phyloP scores from a whole-genome alignment of 2,113 vertebrate species.

The Hucho hucho region DNA sequence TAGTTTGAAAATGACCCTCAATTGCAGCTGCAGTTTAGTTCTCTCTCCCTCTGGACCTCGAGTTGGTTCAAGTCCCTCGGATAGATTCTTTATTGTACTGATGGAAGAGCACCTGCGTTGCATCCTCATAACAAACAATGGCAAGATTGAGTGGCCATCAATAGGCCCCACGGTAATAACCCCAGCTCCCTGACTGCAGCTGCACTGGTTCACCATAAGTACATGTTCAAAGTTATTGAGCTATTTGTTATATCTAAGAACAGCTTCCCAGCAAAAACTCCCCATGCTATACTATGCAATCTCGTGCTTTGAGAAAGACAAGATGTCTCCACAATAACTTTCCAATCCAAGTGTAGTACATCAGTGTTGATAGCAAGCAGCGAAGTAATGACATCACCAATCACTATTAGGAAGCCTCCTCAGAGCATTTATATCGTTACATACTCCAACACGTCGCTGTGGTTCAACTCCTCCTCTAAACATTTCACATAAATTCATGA shows the following conservation, averaged over 20 bases:
- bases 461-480: slow-evolving; percentile 37
- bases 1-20: too few species aligned
- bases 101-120: slow-evolving; percentile 55
- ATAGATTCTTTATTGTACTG: too few species aligned
- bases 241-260: slow-evolving; percentile 40
- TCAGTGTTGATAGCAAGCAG: slow-evolving; percentile 37
- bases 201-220: slow-evolving; percentile 52
- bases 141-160: slow-evolving; percentile 38
- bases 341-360: slow-evolving; percentile 43
- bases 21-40: too few species aligned
- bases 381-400: slow-evolving; percentile 24
- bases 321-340: slow-evolving; percentile 37
- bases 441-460: slow-evolving; percentile 22
- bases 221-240: slow-evolving; percentile 24
- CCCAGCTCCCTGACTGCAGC: slow-evolving; percentile 41
- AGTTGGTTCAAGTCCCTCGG: neutral
- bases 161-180: slow-evolving; percentile 3
- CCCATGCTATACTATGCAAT: slow-evolving; percentile 26
- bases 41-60: neutral
- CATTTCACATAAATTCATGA: slow-evolving; percentile 35
- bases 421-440: slow-evolving; percentile 33
- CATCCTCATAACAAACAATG: slow-evolving; percentile 46
- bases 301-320: slow-evolving; percentile 45
- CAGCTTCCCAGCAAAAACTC: slow-evolving; percentile 43
- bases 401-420: slow-evolving; percentile 22